Base-by-base conservation (phyloP, 1,140 invertebrate genomes). In the Lerema accius region DNA sequence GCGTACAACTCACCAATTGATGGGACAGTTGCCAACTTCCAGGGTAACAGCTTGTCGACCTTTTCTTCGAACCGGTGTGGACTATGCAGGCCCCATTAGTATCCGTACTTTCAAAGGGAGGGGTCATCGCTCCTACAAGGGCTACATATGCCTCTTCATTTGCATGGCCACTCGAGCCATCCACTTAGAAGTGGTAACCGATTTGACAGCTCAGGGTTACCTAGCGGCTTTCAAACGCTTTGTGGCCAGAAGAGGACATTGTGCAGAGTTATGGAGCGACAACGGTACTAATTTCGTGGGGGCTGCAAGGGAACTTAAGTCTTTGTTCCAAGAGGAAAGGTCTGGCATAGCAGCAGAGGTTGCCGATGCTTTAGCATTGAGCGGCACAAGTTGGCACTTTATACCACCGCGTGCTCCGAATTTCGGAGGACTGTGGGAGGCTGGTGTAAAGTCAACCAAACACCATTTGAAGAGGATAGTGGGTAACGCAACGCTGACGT, bases 221-320 rank as follows among this genome's bases (percentile, higher is more conserved):
- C 48, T 69, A 14, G 37, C 67, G 19, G 67, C 67, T 0, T 69
- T 69, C 15, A 69, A 59, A 58, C 67, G 63, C n/a, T 69, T 69
- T 15, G 63, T 65, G 11, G 67, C 63, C 6, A 65, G 67, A 62
- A 43, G 62, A 48, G 63, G 67, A 9, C 59, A 67, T 32, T 62
- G 58, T 67, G 50, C 42, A 1, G 58, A 67, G 4, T 4, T 67
- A 3, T 69, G 45, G 55, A 65, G 67, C 56, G 67, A 69, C 32
- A 69, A 69, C 15, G 58, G 58, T 13, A 69, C 67, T 1, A 65
- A 49, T 40, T 69, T 69, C 60, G 63, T 69, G 3, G 67, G 63
- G 39, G 59, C 58, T 19, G 43, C 63, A 3, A 62, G 43, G n/a
- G 63, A 69, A 7, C 43, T 69, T 4, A 65, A 45, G 16, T 19